Base-by-base conservation (phyloP, 2,888 invertebrate genomes). In the Sarcophaga carnaria region DNA sequence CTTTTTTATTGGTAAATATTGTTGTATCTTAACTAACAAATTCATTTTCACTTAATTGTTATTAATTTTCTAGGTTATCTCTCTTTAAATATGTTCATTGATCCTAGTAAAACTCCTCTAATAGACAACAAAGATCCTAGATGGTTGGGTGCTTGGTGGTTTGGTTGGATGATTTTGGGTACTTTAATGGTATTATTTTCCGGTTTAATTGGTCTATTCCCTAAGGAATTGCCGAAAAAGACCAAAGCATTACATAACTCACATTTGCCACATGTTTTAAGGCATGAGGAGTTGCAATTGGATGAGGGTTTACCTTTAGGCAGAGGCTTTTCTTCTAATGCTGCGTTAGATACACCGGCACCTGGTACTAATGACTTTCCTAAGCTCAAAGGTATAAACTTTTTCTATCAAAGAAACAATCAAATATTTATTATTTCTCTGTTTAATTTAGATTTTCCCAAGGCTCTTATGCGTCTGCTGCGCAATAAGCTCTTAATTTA, bases 61-160 rank as follows among this genome's bases (percentile, higher is more conserved):
- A 1, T 80, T 72, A 49, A 11, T 0, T 20, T 70, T 72, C 2
- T 12, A 93, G 93, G 93, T 45, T 93, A 89, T 72, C 59, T 92
- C 3, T 94, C 94, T 10, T 90, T 95, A 6, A 95, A 94, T 88
- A 90, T 94, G 1, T 96, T 95, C 90, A 95, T 96, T 79, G 95
- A 95, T 90, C 95, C 95, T 0, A 93, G 92, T 1, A 93, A 95
- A 70, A 95, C 95, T 11, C 96, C 96, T 0, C 91, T 95, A 11
- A 95, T 96, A 54, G 94, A 94, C 69, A 93, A 94, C 69, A 94
- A 94, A 81, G 95, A 95, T 91, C 96, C 96, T 3, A 93, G 96
- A 88, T 96, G 96, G 96, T 92, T 93, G 88, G 96, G 96, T 25
- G 96, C 96, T 12, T 96, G 96, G 96, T 96, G 96, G 96, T 93